Base-by-base conservation (phyloP, 2,113 vertebrate genomes). In the Callipepla californica region DNA sequence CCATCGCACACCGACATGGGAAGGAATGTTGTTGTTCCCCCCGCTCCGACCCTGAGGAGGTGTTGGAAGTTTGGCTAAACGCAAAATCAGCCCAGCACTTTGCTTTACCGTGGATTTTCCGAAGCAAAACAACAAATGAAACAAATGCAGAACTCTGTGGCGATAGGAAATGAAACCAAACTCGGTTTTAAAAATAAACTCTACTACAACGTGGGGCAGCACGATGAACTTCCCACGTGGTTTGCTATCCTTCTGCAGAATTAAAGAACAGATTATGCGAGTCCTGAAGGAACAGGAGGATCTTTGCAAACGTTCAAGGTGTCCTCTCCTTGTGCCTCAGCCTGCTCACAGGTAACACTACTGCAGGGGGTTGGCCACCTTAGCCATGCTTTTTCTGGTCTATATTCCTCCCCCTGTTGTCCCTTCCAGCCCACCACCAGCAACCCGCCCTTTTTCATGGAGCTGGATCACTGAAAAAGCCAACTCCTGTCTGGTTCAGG, bases 291-390 rank as follows among this genome's bases (percentile, higher is more conserved):
- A 40, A 62, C 2, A 0, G 0, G n/a, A 30, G 15, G 32, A 45
- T 44, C 28, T 19, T 23, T 38, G 42, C 0, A 2, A 47, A 75
- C 48, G n/a, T 53, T 28, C 62, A 11, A 11, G 53, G 21, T 15
- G 9, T 12, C 67, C 8, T 36, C 38, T 25, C n/a, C 57, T 36
- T 0, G 0, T 20, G 19, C 45, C 58, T 76, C 61, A 72, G 45
- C 21, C 51, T 0, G 1, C 66, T 38, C 11, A 11, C 32, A 3
- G 3, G 9, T 21, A 65, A 7, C 38, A 14, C 9, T 22, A 38
- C 11, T 38, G 44, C 53, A 21, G 0, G 3, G 36, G 18, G 28
- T 28, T n/a, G 0, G 3, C 77, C 36, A 11, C 63, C 36, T 16
- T 21, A 73, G 42, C 70, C 34, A 28, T 22, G 40, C 20, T 53